Base-by-base conservation (phyloP, 2,797 vertebrate genomes). In the Siniperca obscura region DNA sequence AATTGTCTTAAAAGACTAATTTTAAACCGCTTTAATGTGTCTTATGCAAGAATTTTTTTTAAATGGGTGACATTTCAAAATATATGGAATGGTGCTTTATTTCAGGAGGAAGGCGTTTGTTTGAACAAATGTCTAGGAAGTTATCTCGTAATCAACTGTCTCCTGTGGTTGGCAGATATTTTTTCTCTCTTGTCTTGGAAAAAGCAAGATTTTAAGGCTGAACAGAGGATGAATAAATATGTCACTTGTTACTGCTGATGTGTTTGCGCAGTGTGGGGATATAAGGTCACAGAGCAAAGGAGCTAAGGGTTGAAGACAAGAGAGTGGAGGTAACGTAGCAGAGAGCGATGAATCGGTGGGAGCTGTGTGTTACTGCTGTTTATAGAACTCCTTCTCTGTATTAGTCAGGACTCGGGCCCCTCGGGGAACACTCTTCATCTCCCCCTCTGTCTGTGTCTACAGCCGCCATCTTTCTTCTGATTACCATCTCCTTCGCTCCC, bases 381-480 rank as follows among this genome's bases (percentile, higher is more conserved):
- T 91, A 91, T 91, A 91, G 87, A 91, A 85, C 59, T 86, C 82
- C 75, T 66, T 62, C 84, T 88, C 76, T 85, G 78, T 88, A 83
- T 92, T 91, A 85, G 86, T 93, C 89, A 80, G 87, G 78, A 84
- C 87, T 87, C 21, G 0, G 64, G 14, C 70, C 78, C 92, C 86
- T 90, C 46, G 1, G 82, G 90, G 84, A 86, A 77, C 72, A 74
- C 82, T 82, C 79, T 80, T 85, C 88, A 76, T 81, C 88, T 80
- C 73, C 70, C 76, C 60, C 59, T 74, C 84, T 70, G 70, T 81
- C 77, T 46, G 5, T 68, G 80, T 89, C 88, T 83, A 72, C 84
- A 76, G 66, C 73, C 72, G 61, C 89, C 85, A 81, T 93, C 86
- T 93, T 90, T 95, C 83, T 87, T 84, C 83, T 40, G 66, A 89